Evolutionary conservation across 1,140 invertebrate genomes (phyloP).

Genomic region (Calycopis cecrops): DNA sequence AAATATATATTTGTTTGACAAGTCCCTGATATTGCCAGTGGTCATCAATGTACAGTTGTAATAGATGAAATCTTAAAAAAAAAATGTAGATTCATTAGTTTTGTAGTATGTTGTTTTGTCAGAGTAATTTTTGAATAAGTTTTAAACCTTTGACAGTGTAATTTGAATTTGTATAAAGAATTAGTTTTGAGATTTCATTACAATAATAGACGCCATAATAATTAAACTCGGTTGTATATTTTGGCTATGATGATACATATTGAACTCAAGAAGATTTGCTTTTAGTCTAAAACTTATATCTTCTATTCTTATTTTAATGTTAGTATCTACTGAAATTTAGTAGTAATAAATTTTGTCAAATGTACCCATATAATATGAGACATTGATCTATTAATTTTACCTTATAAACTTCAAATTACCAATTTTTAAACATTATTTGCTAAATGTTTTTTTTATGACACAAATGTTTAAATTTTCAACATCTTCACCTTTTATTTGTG

Average conservation of each 20-base stretch:
- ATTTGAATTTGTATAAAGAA: slow-evolving; percentile 54
- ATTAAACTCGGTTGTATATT: background rate
- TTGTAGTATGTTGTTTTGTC: slow-evolving; percentile 62
- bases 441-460: slow-evolving; percentile 3
- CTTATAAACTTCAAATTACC: background rate
- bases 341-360: no score
- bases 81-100: slow-evolving; percentile 61
- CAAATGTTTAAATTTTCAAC: slow-evolving; percentile 9
- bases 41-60: slow-evolving; percentile 59
- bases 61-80: slow-evolving; percentile 56
- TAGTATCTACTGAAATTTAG: no score
- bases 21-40: slow-evolving; percentile 35
- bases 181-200: slow-evolving; percentile 42
- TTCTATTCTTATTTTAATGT: no score
- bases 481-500: background rate
- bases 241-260: background rate
- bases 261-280: no score
- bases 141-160: slow-evolving; percentile 62
- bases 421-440: slow-evolving; percentile 1
- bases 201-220: slow-evolving; percentile 26
- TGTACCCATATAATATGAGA: no score
- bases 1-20: slow-evolving; percentile 40
- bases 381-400: no score
- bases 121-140: slow-evolving; percentile 66
- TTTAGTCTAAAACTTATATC: no score